Base-by-base conservation (phyloP, 2,797 vertebrate species). In the Sebastes kiyomatsui region DNA sequence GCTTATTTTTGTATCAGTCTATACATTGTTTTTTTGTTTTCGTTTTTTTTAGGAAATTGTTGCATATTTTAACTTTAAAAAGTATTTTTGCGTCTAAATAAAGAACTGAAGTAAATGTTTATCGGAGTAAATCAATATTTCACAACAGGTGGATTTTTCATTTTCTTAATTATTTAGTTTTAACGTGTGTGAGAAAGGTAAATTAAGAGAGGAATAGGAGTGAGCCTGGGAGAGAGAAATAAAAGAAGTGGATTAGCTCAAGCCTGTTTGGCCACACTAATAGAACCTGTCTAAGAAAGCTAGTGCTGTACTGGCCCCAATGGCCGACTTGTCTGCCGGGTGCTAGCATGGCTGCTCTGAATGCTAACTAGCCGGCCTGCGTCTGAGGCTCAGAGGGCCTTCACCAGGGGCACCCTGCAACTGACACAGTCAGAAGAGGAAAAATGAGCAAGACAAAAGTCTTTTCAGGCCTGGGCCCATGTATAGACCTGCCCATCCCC, bases 381-480 rank as follows among this genome's bases (percentile, higher is more conserved):
- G 86, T 96, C 90, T 95, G 94, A 96, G 94, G 94, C 95, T 82
- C 91, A 94, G 94, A 92, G 93, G 94, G 95, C 96, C 95, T 95
- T 94, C 92, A 94, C 93, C 91, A 96, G 96, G 95, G 96, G 96
- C 94, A 96, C 95, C 96, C 87, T 93, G 94, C 96, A 95, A 97
- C 96, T 96, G 96, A 97, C 97, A 97, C 96, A 97, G 96, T 97
- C 96, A 97, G 95, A 95, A 96, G 94, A 93, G 96, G 95, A 96
- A 96, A 96, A 99, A 97, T 96, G 95, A 95, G 94, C 92, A 96
- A 96, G 96, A 98, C 97, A 98, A 98, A 98, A 97, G 97, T 98
- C 96, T 97, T 97, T 98, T 98, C 97, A 98, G 90, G 82, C 71
- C 90, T 84, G 91, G 95, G 93, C 94, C 93, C 93, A 96, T 96